Base-by-base conservation (phyloP, 2,113 vertebrate genomes). In the Nycticryphes semicollaris region DNA sequence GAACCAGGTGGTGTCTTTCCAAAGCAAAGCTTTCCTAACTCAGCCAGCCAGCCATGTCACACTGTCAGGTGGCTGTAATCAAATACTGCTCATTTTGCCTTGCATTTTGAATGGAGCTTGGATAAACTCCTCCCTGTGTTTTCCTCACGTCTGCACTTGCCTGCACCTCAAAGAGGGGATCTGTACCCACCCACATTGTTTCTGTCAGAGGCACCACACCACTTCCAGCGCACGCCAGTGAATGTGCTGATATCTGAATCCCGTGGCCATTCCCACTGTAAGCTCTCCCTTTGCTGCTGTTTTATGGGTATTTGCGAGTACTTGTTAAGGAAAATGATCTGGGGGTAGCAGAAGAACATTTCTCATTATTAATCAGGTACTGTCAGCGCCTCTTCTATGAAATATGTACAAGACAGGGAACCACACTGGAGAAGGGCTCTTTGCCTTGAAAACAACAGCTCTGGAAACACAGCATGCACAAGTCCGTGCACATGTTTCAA, bases 1-100 rank as follows among this genome's bases (percentile, higher is more conserved):
- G 57, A 94, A 83, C 77, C 76, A 90, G 80, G 76, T 90, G 73
- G 90, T 89, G 45, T 64, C 95, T 93, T 93, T 51, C 74, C 66
- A 64, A 84, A 63, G 80, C 70, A 82, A 91, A 92, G 48, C 69
- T 50, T n/a, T 84, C 74, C 77, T 50, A 78, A 51, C 57, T 76
- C 80, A 89, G 84, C 56, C 88, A 94, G 39, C 54, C 78, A 90
- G 22, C 85, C 54, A 31, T 45, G 56, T 87, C 69, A 70, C 27
- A 3, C 43, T 54, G 45, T 95, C 77, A 84, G 66, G 89, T 45
- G 59, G 66, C 73, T 75, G 80, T 48, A 78, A 89, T 66, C 89
- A 91, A 91, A 90, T 23, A 56, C 23, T 89, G 93, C 63, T 88
- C 80, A 22, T 95, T 94, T 90, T 84, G 72, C 56, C 83, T 81